These are phyloP conservation scores for Tursiops truncatus DNA, from an alignment of 2,113 vertebrate genomes.

Conservation along the genomic window DNA sequence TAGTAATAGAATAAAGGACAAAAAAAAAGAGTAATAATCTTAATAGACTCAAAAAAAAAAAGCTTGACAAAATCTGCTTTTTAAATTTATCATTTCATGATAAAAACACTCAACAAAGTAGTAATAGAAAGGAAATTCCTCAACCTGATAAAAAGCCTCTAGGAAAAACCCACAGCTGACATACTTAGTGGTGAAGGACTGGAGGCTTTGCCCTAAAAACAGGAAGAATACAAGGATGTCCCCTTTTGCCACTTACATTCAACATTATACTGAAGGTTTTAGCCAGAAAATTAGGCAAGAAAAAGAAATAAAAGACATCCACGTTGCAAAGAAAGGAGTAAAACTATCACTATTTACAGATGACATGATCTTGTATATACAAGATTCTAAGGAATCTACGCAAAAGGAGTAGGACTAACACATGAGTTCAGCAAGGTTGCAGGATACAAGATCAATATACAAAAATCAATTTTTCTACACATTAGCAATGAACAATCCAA, in stretches of 20 bases:
- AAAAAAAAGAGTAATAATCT: neutral
- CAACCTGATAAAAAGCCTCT: neutral
- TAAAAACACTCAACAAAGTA: neutral
- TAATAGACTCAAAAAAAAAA: conserved; percentile 1
- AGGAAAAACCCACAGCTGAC: neutral
- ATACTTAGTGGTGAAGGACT: neutral
- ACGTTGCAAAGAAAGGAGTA: too few relatives aligned
- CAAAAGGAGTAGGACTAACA: neutral
- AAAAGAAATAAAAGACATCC: too few relatives aligned
- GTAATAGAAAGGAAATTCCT: neutral
- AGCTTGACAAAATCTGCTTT: neutral
- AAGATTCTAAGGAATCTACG: neutral
- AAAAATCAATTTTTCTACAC: neutral
- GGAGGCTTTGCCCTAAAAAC: neutral
- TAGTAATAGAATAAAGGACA: neutral
- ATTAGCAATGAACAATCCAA: neutral
- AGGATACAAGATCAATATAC: neutral
- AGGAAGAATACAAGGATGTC: neutral
- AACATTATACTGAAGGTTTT: neutral
- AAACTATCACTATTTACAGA: neutral
- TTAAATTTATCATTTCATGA: neutral
- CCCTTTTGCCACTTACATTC: neutral
- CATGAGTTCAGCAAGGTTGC: neutral
- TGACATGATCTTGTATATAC: neutral
- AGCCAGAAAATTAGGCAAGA: neutral